Base-by-base conservation (phyloP, 2,888 invertebrate genomes). In the Drosophila subquinaria region DNA sequence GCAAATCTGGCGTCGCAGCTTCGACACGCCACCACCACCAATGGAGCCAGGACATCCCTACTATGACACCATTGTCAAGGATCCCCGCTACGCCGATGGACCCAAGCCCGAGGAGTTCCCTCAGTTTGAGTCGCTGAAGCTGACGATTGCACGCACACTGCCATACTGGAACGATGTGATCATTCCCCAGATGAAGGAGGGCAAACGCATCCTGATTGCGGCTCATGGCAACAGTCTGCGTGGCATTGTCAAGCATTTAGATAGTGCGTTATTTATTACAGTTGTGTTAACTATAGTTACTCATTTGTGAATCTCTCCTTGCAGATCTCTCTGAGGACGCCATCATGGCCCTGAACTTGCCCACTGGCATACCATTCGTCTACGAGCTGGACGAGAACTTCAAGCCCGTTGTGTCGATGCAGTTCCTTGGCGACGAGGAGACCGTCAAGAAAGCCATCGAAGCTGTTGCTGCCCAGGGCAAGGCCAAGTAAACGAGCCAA, bases 81-180 rank as follows among this genome's bases (percentile, higher is more conserved):
- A 97, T 91, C 93, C 95, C 0, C 95, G 97, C 48, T 97, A 97
- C 84, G 95, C 95, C 23, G 94, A 94, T 27, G 95, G 95, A 78
- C 97, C 96, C 8, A 96, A 96, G 73, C 94, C 94, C 0, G 95
- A 95, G 3, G 96, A 97, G 84, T 97, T 97, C 91, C 97, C 97
- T 0, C 96, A 95, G 94, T 96, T 95, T 83, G 97, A 97, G 92
- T 97, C 97, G 13, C 93, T 97, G 56, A 97, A 97, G 91, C 93
- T 97, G 52, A 97, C 97, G 8, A 97, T 97, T 91, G 95, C 95
- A 74, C 94, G 97, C 67, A 97, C 97, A 13, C 93, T 97, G 88
- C 98, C 98, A 1, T 98, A 96, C 92, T 98, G 98, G 96, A 97
- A 98, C 93, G 94, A 97, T 90, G 94, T 95, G 43, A 96, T 99